A percentile compares a stretch with the other conserved stretches of the same genome.
Conservation (phyloP, 2,797 vertebrate species). For the Sebastes vulpes region DNA sequence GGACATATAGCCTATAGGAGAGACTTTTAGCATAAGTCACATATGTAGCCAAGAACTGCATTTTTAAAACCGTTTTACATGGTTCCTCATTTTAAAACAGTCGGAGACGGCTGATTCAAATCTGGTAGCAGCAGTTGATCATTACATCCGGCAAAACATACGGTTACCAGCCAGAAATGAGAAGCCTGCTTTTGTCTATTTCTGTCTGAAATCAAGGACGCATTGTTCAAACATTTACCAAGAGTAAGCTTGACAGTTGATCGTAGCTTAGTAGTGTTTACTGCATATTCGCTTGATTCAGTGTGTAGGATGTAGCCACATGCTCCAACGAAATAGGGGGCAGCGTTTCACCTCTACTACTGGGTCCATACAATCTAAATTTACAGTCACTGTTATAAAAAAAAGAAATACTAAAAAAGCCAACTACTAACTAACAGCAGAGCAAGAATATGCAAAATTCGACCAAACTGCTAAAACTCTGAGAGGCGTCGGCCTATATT, state of each 20-base stretch:
- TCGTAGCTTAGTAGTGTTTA: not conserved
- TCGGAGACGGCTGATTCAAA: not conserved
- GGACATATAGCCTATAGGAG: too few species aligned
- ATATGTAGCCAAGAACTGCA: not conserved
- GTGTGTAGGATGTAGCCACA: not conserved
- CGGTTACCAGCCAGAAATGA: not conserved
- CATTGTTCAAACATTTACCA: not conserved
- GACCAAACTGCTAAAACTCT: not conserved
- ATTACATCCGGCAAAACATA: not conserved
- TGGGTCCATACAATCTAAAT: not conserved
- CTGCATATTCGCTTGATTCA: not conserved
- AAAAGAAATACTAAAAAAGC: not conserved
- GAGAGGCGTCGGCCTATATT: not conserved
- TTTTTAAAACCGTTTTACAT: not conserved
- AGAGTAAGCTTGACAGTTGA: not conserved
- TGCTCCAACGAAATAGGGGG: not conserved
- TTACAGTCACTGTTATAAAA: accelerated
- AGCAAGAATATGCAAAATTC: not conserved
- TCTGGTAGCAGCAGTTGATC: not conserved
- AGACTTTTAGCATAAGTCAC: not conserved
- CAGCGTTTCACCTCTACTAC: not conserved
- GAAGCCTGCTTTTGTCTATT: not conserved
- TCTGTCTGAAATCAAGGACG: not conserved
- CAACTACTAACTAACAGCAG: not conserved
- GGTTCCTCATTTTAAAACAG: not conserved